Base-by-base conservation (phyloP, 2,888 invertebrate species). In the Chrysina gloriosa region DNA sequence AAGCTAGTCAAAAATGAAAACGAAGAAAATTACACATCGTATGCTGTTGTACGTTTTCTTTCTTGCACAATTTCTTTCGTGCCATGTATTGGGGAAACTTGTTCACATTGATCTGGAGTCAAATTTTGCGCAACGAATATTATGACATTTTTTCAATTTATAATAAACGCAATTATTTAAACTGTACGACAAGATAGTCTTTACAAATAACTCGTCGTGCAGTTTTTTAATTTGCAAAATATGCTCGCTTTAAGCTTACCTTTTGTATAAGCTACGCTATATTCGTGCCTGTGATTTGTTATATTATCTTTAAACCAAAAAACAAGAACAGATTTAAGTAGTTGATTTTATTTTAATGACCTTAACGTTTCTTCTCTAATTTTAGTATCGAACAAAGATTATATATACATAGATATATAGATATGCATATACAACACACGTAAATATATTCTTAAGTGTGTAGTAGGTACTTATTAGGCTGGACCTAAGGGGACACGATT, bases 201-300 rank as follows among this genome's bases (percentile, higher is more conserved):
- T n/a, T n/a, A n/a, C n/a, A n/a, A n/a, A n/a, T n/a, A n/a, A n/a
- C n/a, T n/a, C n/a, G n/a, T 54, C 23, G 21, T 58, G 5, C 16
- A 45, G 27, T 58, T 58, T 58, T n/a, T 58, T 11, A 56, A 25
- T 39, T 6, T 19, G 39, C 23, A 36, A 6, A 25, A 31, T 1
- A 47, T 52, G 1, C 31, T 42, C 19, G 58, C 42, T 61, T 61
- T 4, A 61, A 27, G 25, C 25, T 72, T 66, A 65, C 7, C 27
- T 47, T 63, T 14, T 48, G 3, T 50, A 31, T 31, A 52, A 52
- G 31, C 31, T 29, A 16, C 34, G 48, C 36, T 34, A 63, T 69
- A 61, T 67, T 64, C 16, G 64, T 71, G 71, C 69, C 77, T 77
- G 77, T 77, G 77, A 77, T 77, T 75, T 77, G 75, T 77, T 77